Evolutionary conservation across 2,797 vertebrate genomes (phyloP).

Genomic region (Cryptoprocta ferox): DNA sequence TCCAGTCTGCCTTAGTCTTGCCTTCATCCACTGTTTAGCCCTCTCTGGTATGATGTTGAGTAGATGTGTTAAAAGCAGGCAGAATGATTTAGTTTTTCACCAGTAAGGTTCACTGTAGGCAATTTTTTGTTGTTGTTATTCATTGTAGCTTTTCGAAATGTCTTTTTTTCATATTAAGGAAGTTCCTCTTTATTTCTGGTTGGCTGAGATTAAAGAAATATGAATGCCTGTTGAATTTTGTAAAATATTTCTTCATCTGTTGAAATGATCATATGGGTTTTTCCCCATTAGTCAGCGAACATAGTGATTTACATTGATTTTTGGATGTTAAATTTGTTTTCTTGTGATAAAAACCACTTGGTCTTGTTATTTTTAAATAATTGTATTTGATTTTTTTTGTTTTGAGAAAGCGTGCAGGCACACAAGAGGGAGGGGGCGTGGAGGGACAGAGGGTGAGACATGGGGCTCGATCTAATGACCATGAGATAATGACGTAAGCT

Average conservation of each 20-base stretch:
- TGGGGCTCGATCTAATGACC: too few relatives aligned
- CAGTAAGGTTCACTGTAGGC: background rate
- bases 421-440: too few relatives aligned
- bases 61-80: background rate
- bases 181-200: background rate
- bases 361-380: too few relatives aligned
- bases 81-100: background rate
- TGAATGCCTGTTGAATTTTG: background rate
- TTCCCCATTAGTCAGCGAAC: background rate
- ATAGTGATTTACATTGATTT: background rate
- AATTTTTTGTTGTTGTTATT: background rate
- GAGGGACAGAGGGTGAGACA: too few relatives aligned
- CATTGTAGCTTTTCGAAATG: background rate
- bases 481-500: too few relatives aligned
- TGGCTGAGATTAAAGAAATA: background rate
- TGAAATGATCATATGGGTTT: background rate
- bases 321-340: slow-evolving; percentile 28
- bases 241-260: slow-evolving; percentile 2
- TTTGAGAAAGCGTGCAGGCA: too few relatives aligned
- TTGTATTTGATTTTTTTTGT: too few relatives aligned
- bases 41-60: background rate
- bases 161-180: background rate
- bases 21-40: background rate
- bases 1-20: background rate
- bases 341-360: background rate